Evolutionary conservation across 2,888 invertebrate genomes (phyloP).

Genomic region (Mimas tiliae): DNA sequence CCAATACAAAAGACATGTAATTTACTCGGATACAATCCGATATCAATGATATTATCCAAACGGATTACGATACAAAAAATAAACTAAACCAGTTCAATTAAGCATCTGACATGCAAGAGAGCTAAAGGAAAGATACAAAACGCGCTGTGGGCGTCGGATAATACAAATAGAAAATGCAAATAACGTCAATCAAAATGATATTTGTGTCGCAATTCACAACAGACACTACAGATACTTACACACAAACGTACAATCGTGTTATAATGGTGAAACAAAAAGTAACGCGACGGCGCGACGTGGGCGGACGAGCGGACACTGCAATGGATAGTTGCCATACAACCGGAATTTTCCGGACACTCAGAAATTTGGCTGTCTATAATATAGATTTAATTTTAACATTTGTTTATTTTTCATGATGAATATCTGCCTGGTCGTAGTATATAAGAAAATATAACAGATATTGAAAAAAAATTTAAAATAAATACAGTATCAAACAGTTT

Average conservation of each 20-base stretch:
- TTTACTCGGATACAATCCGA: conserved; percentile 48
- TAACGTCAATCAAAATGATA: conserved; percentile 58
- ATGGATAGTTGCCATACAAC: not conserved
- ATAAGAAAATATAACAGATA: too few species aligned
- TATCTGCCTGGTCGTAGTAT: not conserved
- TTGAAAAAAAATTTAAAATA: too few species aligned
- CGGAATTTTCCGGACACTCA: not conserved
- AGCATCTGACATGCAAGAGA: conserved; percentile 44
- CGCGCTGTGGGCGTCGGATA: conserved; percentile 50
- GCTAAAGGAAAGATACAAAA: conserved; percentile 42
- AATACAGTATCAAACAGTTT: too few species aligned
- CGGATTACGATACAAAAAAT: conserved; percentile 38
- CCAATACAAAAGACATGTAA: conserved; percentile 54
- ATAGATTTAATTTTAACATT: not conserved
- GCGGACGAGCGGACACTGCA: conserved; percentile 30
- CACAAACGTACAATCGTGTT: conserved; percentile 56
- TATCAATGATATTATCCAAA: conserved; percentile 45
- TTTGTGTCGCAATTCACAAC: conserved; percentile 50
- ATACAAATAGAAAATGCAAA: conserved; percentile 46
- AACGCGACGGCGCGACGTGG: conserved; percentile 52
- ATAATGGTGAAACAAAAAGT: conserved; percentile 57
- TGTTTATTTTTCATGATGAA: not conserved
- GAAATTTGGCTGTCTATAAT: not conserved
- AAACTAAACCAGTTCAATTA: conserved; percentile 42
- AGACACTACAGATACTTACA: conserved; percentile 50